These are phyloP conservation scores for Poeciliopsis turrubarensis DNA, from an alignment of 2,113 vertebrate genomes.

Conservation along the genomic window DNA sequence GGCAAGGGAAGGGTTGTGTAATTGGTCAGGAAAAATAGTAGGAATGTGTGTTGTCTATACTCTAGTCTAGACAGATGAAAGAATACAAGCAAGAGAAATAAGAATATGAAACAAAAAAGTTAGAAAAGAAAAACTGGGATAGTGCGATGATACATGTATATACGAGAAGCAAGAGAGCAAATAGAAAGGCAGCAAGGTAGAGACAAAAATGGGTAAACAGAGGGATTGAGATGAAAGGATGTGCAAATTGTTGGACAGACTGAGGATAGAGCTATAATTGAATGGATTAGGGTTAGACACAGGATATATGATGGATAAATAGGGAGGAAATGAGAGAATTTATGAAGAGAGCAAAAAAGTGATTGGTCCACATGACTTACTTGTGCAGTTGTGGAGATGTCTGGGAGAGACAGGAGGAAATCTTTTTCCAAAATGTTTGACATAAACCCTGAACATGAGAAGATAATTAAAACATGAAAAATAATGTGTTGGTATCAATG, in stretches of 20 bases:
- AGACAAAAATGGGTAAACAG: not conserved
- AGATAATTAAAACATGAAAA: not conserved
- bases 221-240: not conserved
- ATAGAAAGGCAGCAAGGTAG: not conserved
- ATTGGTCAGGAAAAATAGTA: not conserved
- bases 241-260: not conserved
- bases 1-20: not conserved
- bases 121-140: not conserved
- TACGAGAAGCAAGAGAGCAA: not conserved
- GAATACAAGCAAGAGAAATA: not conserved
- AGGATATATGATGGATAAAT: not conserved
- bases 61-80: not conserved
- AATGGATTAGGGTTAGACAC: not conserved
- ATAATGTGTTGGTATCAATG: not conserved
- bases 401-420: not conserved
- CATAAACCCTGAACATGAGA: not conserved
- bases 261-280: not conserved
- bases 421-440: not conserved
- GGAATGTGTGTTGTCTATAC: not conserved
- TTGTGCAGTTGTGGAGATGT: not conserved
- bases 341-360: not conserved
- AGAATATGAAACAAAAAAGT: not conserved
- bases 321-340: not conserved
- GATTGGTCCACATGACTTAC: not conserved
- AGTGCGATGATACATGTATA: too few relatives aligned